Base-by-base conservation (phyloP, 2,888 invertebrate genomes). In the Plagodis pulveraria region DNA sequence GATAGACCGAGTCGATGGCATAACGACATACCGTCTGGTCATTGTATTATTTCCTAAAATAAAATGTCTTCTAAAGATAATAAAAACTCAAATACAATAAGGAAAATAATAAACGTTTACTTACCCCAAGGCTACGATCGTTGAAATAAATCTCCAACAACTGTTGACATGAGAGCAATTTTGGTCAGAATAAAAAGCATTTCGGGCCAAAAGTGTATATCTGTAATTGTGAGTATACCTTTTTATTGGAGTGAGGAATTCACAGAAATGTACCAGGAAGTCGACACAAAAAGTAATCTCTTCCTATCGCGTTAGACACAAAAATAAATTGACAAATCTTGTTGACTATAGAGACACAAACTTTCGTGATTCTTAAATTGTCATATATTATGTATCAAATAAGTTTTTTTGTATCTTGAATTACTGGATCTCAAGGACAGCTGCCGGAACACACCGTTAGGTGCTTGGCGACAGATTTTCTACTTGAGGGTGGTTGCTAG, bases 101-200 rank as follows among this genome's bases (percentile, higher is more conserved):
- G 0, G 34, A 34, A 34, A 6, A 45, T 53, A 50, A 34, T 34
- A 10, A 34, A 45, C 5, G 34, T 32, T 2, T 6, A 2, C 8
- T 40, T 40, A 40, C 40, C 10, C 10, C 40, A 45, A 45, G 9
- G 32, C 22, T 22, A 22, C 22, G 22, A 22, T 4, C 4, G 22
- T 22, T 22, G 22, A 58, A 57, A 58, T 44, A 48, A 48, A 58
- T 48, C 52, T 49, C 36, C 35, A 44, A n/a, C 43, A 50, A 55
- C 47, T 46, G 54, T 40, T 40, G 51, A 51, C 54, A 50, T 34
- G 50, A 50, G 50, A 55, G 40, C 55, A 47, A 50, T 52, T 58
- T 50, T 50, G 44, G 59, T 47, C 48, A 47, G 48, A 55, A 59
- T 55, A 59, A 59, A 59, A 50, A 59, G 44, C 50, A 33, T 32